phyloP scores from a whole-genome alignment of 2,113 vertebrate species.

The Indri indri region DNA sequence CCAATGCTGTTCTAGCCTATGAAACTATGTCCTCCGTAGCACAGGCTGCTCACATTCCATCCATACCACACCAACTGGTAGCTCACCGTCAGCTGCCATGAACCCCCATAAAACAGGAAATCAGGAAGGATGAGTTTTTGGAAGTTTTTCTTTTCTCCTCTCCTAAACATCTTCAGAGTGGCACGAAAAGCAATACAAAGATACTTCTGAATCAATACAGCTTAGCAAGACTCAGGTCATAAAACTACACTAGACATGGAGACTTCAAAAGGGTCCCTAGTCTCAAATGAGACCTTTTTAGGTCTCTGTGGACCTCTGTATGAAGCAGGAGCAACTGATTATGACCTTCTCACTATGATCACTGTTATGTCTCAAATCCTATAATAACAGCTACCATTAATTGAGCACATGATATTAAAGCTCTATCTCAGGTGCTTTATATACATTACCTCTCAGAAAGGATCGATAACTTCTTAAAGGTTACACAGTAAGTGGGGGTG shows the following conservation, averaged over 20 bases:
- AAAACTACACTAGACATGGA: not conserved
- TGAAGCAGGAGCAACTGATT: not conserved
- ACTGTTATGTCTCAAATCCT: not conserved
- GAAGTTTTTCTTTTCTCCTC: not conserved
- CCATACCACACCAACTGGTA: not conserved
- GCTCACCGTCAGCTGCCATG: not conserved
- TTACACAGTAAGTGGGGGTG: not conserved
- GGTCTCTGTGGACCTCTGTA: not conserved
- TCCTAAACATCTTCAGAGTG: not conserved
- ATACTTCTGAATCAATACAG: not conserved
- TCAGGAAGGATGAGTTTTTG: not conserved
- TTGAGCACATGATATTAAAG: not conserved
- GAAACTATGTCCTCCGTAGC: not conserved
- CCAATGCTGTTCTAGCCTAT: not conserved
- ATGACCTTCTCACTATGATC: not conserved
- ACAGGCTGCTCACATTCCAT: not conserved
- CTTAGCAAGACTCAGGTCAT: not conserved
- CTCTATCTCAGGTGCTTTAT: not conserved
- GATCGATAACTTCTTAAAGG: not conserved
- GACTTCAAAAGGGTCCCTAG: not conserved
- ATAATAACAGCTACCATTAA: not conserved
- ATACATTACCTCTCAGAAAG: not conserved
- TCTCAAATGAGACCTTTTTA: not conserved
- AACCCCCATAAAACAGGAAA: not conserved
- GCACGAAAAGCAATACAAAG: not conserved